Evolutionary conservation across 1,140 invertebrate species (phyloP).

Genomic region (Bombus balteatus): DNA sequence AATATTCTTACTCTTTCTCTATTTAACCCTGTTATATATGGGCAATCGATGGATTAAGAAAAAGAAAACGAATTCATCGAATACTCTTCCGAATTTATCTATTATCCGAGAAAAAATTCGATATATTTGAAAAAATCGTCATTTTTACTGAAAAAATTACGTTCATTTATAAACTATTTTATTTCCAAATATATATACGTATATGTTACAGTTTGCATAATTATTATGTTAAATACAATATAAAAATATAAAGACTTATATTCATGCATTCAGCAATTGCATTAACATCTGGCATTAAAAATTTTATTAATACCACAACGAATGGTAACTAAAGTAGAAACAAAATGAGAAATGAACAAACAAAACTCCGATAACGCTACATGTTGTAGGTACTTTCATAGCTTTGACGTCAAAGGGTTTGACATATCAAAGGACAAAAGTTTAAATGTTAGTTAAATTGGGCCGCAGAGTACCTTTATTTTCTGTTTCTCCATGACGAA

Average conservation of each 20-base stretch:
- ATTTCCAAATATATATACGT: too few relatives aligned
- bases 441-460: slow-evolving; percentile 11
- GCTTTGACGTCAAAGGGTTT: not conserved
- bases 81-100: too few relatives aligned
- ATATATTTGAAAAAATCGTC: not conserved
- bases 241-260: not conserved
- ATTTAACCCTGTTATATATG: too few relatives aligned
- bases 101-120: too few relatives aligned
- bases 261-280: not conserved
- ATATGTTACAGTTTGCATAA: too few relatives aligned
- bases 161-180: too few relatives aligned
- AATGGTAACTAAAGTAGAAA: not conserved
- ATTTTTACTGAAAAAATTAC: not conserved
- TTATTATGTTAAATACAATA: too few relatives aligned
- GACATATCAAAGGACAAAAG: not conserved
- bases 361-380: not conserved
- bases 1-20: not conserved
- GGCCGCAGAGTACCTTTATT: too few relatives aligned
- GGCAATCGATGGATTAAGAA: too few relatives aligned
- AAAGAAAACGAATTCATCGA: too few relatives aligned
- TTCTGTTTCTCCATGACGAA: not conserved
- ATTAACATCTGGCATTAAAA: too few relatives aligned
- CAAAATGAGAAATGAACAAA: not conserved
- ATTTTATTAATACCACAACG: not conserved
- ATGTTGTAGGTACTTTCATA: not conserved